Conservation (phyloP, 2,888 invertebrate species). For the Melanophora roralis region DNA sequence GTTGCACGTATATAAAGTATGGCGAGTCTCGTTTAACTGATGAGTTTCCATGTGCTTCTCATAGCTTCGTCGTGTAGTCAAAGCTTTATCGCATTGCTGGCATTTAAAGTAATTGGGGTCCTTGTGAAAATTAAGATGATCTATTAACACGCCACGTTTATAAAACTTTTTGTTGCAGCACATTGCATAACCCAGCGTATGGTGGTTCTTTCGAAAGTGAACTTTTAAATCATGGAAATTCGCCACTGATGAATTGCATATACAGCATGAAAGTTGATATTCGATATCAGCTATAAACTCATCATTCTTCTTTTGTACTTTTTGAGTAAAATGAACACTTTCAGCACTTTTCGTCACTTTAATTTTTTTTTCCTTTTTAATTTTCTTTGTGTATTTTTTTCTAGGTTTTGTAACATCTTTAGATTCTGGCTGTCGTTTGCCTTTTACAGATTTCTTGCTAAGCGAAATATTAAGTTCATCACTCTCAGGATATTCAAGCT, state of each 20-base stretch:
- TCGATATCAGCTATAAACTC: conserved; percentile 56
- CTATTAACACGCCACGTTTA: conserved; percentile 72
- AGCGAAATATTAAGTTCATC: not conserved
- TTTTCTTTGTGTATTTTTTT: conserved; percentile 31
- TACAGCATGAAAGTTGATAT: conserved; percentile 45
- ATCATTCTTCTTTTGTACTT: conserved; percentile 41
- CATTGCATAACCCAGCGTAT: conserved; percentile 71
- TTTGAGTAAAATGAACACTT: not conserved
- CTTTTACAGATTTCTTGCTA: not conserved
- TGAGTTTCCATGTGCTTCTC: conserved; percentile 72
- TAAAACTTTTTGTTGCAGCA: conserved; percentile 74
- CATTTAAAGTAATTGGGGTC: conserved; percentile 75
- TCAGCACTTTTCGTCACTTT: not conserved
- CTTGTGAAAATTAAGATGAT: conserved; percentile 73
- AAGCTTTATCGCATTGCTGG: conserved; percentile 69
- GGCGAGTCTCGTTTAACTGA: conserved; percentile 8
- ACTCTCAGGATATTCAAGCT: not conserved
- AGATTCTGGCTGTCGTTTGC: not conserved
- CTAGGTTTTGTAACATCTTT: conserved; percentile 15
- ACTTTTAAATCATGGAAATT: conserved; percentile 53
- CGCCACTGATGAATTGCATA: conserved; percentile 48
- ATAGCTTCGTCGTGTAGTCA: conserved; percentile 70
- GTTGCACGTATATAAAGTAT: conserved; percentile 18
- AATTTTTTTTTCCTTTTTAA: conserved; percentile 10
- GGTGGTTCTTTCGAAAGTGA: conserved; percentile 55